These are phyloP conservation scores for Bradypodion pumilum DNA, from an alignment of 2,797 vertebrate species.

Conservation along the genomic window DNA sequence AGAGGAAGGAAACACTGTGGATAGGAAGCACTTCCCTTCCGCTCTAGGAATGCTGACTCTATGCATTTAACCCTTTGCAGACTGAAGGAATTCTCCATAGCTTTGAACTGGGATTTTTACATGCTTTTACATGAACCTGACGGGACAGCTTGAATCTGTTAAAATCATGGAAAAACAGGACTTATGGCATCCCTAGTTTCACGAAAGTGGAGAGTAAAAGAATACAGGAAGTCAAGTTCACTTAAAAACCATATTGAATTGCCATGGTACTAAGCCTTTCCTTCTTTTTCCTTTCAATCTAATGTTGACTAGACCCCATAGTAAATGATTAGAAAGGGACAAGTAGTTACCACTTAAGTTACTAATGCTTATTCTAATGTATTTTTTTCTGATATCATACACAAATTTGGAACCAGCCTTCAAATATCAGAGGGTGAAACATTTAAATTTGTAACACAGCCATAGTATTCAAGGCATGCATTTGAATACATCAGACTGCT, in stretches of 20 bases:
- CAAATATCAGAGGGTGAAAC: not conserved
- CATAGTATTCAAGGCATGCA: slow-evolving; percentile 20
- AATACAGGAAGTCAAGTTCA: slow-evolving; percentile 53
- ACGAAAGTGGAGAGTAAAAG: slow-evolving; percentile 58
- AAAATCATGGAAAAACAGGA: too few species aligned
- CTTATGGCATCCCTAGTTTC: too few species aligned
- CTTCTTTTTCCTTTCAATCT: not conserved
- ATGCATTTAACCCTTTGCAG: too few species aligned
- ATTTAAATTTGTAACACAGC: not conserved
- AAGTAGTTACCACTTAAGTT: too few species aligned
- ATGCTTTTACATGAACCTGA: too few species aligned
- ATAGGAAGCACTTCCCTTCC: too few species aligned
- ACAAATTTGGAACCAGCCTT: slow-evolving; percentile 5
- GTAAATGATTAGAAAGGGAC: not conserved
- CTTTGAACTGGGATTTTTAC: too few species aligned
- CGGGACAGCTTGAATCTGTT: too few species aligned
- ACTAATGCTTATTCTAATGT: not conserved
- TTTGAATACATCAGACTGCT: slow-evolving; percentile 46
- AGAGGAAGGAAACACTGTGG: too few species aligned
- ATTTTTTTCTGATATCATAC: slow-evolving; percentile 11
- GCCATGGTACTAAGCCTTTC: slow-evolving; percentile 48
- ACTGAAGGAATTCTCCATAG: too few species aligned
- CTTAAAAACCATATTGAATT: slow-evolving; percentile 55
- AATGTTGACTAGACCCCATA: slow-evolving; percentile 45
- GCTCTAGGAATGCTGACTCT: too few species aligned